These are phyloP conservation scores for Rhagium mordax DNA, from an alignment of 2,888 invertebrate genomes.

Conservation along the genomic window DNA sequence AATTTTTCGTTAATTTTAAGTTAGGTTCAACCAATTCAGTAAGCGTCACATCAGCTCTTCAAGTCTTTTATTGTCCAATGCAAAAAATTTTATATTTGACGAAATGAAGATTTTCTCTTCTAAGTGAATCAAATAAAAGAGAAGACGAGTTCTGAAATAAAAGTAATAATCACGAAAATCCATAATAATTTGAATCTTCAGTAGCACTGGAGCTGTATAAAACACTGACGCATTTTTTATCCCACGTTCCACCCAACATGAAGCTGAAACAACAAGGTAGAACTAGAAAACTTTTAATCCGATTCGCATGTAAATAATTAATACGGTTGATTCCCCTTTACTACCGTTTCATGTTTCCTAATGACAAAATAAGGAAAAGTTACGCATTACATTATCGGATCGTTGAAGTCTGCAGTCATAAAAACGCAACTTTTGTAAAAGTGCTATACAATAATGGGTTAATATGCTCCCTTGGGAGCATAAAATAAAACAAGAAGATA, in stretches of 20 bases:
- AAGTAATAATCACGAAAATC: too few species aligned
- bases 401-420: neutral
- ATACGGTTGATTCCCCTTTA: too few species aligned
- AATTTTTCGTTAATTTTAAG: too few species aligned
- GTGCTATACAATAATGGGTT: conserved; percentile 7
- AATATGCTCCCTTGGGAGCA: neutral
- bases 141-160: too few species aligned
- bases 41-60: too few species aligned
- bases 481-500: conserved; percentile 27
- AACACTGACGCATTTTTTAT: neutral
- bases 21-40: too few species aligned
- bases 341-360: neutral
- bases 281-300: neutral
- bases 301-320: neutral
- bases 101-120: too few species aligned
- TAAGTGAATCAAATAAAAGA: too few species aligned
- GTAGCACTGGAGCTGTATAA: too few species aligned
- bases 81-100: too few species aligned
- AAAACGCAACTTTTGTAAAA: neutral
- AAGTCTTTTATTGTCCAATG: too few species aligned
- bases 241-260: neutral
- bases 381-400: neutral
- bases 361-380: neutral
- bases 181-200: too few species aligned
- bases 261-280: neutral